Conservation (phyloP, 2,888 invertebrate genomes). For the Lepidonotus clava region DNA sequence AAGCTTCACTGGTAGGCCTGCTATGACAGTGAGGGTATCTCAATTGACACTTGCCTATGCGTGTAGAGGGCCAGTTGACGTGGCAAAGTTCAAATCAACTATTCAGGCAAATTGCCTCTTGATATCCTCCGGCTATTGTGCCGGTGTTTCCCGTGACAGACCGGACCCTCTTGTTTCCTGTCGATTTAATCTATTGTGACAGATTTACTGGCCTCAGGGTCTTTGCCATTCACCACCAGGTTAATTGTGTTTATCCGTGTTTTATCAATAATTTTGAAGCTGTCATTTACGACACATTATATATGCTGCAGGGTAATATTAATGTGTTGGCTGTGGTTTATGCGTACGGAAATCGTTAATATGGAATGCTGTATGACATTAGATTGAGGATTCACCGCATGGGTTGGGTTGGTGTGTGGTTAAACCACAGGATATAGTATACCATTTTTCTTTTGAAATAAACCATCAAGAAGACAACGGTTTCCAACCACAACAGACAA, state of each 20-base stretch:
- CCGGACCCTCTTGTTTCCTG: neutral
- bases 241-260: neutral
- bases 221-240: neutral
- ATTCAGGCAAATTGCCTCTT: neutral
- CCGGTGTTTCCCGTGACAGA: neutral
- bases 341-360: too few relatives aligned
- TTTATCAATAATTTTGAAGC: conserved; percentile 2
- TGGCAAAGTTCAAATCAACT: conserved; percentile 48
- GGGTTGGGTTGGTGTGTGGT: too few relatives aligned
- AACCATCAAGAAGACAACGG: too few relatives aligned
- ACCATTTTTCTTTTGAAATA: too few relatives aligned
- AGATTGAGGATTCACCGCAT: too few relatives aligned
- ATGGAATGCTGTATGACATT: too few relatives aligned
- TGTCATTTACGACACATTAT: conserved; percentile 1
- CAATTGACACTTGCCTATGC: neutral
- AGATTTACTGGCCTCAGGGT: neutral
- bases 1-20: too few relatives aligned
- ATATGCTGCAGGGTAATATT: neutral
- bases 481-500: too few relatives aligned
- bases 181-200: conserved; percentile 6
- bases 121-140: neutral
- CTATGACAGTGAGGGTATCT: neutral
- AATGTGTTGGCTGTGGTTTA: too few relatives aligned
- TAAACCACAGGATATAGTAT: too few relatives aligned
- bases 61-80: neutral